Percentiles rank a stretch among this genome's conserved stretches.
phyloP scores from a whole-genome alignment of 1,140 invertebrate genomes.

The Trichonephila inaurata region DNA sequence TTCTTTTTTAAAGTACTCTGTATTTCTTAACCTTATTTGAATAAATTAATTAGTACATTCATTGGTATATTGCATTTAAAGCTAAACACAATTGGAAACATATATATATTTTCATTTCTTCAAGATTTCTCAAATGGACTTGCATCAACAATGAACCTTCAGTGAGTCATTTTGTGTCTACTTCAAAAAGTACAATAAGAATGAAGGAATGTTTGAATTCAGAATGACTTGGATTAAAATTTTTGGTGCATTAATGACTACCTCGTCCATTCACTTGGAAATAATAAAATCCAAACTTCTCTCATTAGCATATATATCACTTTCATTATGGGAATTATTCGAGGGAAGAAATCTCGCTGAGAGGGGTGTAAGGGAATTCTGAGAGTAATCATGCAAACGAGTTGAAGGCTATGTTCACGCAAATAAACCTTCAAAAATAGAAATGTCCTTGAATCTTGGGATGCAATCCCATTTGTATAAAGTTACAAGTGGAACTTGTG shows the following conservation, averaged over 20 bases:
- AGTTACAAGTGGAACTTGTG: background rate
- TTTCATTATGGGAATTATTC: conserved; percentile 52
- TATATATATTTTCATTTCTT: background rate
- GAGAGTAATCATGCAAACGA: conserved; percentile 50
- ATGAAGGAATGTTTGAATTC: background rate
- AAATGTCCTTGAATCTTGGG: background rate
- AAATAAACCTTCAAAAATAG: background rate
- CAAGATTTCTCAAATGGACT: background rate
- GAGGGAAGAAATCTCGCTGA: conserved; percentile 11
- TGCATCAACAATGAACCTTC: background rate
- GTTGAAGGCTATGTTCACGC: background rate
- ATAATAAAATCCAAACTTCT: conserved; percentile 42
- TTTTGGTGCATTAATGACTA: conserved; percentile 31
- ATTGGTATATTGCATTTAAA: too few relatives aligned
- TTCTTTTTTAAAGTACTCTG: background rate
- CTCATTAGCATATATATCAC: conserved; percentile 61
- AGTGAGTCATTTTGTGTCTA: background rate
- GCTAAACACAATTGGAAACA: too few relatives aligned
- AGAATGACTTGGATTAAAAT: conserved; percentile 30
- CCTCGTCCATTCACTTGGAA: background rate
- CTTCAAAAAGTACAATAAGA: conserved; percentile 16
- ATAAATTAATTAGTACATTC: background rate
- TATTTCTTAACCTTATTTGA: background rate
- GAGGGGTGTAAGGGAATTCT: conserved; percentile 1
- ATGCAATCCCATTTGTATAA: background rate